Percentiles rank a stretch among this genome's conserved stretches.
Conservation (phyloP, 2,888 invertebrate species). For the Thera obeliscata region DNA sequence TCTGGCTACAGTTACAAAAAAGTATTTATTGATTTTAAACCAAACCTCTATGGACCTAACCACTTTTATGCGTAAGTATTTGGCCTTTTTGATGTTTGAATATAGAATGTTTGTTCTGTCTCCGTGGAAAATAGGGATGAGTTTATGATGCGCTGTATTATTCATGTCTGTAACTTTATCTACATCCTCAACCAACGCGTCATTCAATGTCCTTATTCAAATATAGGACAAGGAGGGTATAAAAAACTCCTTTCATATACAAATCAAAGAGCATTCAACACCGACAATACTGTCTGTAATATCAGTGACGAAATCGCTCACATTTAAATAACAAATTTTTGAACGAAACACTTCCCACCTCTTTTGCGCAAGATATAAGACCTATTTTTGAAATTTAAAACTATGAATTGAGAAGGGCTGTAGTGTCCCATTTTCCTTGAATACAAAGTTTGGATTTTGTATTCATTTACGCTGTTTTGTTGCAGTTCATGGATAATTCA, state of each 20-base stretch:
- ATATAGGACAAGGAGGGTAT: slow-evolving; percentile 27
- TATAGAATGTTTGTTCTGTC: background rate
- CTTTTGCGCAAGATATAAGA: slow-evolving; percentile 11
- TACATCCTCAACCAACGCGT: slow-evolving; percentile 12
- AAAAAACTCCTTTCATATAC: slow-evolving; percentile 34
- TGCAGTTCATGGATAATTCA: slow-evolving; percentile 35
- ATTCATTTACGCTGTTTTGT: slow-evolving; percentile 29
- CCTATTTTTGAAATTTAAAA: slow-evolving; percentile 19
- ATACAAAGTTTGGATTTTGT: slow-evolving; percentile 39
- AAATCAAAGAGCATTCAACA: slow-evolving; percentile 34
- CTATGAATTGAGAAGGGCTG: slow-evolving; percentile 32
- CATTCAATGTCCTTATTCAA: slow-evolving; percentile 24
- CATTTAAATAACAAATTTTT: slow-evolving; percentile 45
- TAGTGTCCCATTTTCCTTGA: slow-evolving; percentile 41
- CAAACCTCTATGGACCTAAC: too few species aligned
- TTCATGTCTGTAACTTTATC: slow-evolving; percentile 8
- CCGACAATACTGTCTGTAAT: slow-evolving; percentile 41
- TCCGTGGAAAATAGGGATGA: background rate
- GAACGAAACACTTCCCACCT: slow-evolving; percentile 3
- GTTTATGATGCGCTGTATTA: background rate
- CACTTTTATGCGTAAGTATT: too few species aligned
- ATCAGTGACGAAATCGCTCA: slow-evolving; percentile 51
- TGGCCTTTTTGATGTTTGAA: too few species aligned
- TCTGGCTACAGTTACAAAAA: too few species aligned
- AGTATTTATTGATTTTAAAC: too few species aligned